phyloP scores from a whole-genome alignment of 2,888 invertebrate genomes.

The Plagiodera versicolora region DNA sequence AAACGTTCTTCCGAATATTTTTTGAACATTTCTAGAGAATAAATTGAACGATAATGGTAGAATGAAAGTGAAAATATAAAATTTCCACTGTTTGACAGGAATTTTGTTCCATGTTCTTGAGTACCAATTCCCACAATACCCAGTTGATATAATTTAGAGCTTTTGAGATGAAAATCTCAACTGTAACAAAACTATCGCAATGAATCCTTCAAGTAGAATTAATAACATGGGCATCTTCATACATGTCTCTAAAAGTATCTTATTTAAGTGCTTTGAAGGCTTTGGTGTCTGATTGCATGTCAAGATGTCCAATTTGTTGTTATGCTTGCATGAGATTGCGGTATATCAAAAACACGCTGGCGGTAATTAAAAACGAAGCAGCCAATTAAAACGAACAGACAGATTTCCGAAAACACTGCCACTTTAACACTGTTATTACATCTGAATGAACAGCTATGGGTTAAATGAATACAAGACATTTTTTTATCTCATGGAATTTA shows the following conservation, averaged over 20 bases:
- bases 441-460: not conserved
- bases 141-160: too few species aligned
- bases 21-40: too few species aligned
- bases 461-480: not conserved
- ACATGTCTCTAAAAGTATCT: conserved; percentile 10
- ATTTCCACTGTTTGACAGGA: too few species aligned
- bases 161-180: conserved; percentile 1
- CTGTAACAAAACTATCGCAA: conserved; percentile 5
- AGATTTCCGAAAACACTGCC: not conserved
- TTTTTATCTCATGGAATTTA: not conserved
- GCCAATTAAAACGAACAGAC: conserved; percentile 4
- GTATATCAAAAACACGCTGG: conserved; percentile 8
- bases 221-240: not conserved
- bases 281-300: conserved; percentile 10
- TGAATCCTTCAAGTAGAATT: conserved; percentile 7
- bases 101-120: too few species aligned
- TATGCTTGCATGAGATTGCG: conserved; percentile 9
- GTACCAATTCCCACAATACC: too few species aligned
- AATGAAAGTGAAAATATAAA: too few species aligned
- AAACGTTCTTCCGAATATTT: too few species aligned
- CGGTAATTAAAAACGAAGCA: conserved; percentile 7
- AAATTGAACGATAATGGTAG: too few species aligned
- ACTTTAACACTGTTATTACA: not conserved
- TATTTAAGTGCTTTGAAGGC: conserved; percentile 10
- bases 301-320: conserved; percentile 14